phyloP scores from a whole-genome alignment of 2,888 invertebrate species.

The Stenodera caucasica region DNA sequence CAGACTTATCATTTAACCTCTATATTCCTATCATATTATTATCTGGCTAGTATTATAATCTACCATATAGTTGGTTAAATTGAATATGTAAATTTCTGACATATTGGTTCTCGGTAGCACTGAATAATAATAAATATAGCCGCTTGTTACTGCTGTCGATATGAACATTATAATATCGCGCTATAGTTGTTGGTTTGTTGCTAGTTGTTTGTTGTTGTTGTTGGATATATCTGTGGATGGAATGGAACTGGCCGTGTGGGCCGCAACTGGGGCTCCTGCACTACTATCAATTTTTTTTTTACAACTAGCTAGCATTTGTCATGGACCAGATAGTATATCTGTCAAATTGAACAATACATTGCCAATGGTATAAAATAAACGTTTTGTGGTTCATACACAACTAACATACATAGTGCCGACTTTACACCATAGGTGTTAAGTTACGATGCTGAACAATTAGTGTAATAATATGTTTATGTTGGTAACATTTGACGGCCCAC shows the following conservation, averaged over 20 bases:
- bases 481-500: slow-evolving; percentile 38
- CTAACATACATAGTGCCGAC: slow-evolving; percentile 45
- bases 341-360: slow-evolving; percentile 49
- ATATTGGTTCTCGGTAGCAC: slow-evolving; percentile 48
- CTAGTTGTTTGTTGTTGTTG: slow-evolving; percentile 12
- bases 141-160: slow-evolving; percentile 46
- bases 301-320: slow-evolving; percentile 48
- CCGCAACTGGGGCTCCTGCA: slow-evolving; percentile 46
- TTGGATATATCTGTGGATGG: slow-evolving; percentile 15
- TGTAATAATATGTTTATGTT: slow-evolving; percentile 51
- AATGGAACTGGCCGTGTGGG: slow-evolving; percentile 44
- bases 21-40: not conserved
- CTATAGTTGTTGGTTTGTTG: slow-evolving; percentile 3
- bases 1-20: not conserved
- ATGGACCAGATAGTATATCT: slow-evolving; percentile 50
- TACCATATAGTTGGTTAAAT: slow-evolving; percentile 19
- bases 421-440: slow-evolving; percentile 52
- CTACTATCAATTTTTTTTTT: slow-evolving; percentile 44
- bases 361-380: slow-evolving; percentile 42
- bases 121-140: slow-evolving; percentile 44
- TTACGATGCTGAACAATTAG: slow-evolving; percentile 53
- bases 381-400: slow-evolving; percentile 29
- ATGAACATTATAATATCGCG: slow-evolving; percentile 45
- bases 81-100: slow-evolving; percentile 48
- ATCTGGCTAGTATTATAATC: not conserved